Evolutionary conservation across 2,888 invertebrate species (phyloP).

Genomic region (Cerceris rybyensis): DNA sequence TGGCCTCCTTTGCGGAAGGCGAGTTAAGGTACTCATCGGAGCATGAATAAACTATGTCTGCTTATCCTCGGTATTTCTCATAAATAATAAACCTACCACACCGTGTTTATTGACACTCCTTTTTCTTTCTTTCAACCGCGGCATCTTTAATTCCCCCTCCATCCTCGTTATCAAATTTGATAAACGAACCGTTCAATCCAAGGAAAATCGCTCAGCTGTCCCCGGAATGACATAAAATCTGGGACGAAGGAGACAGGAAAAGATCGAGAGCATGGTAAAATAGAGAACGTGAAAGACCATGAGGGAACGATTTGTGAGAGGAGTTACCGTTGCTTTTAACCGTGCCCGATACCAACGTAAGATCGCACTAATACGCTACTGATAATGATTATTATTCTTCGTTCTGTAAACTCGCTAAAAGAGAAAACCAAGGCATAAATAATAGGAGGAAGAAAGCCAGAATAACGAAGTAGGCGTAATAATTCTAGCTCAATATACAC

Average conservation of each 20-base stretch:
- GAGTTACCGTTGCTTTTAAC: constrained; percentile 73
- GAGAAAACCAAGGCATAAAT: constrained; percentile 47
- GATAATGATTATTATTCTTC: constrained; percentile 69
- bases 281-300: too few relatives aligned
- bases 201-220: too few relatives aligned
- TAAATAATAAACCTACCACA: too few relatives aligned
- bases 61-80: too few relatives aligned
- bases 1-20: constrained; percentile 34
- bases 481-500: constrained; percentile 1
- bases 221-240: too few relatives aligned
- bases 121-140: too few relatives aligned
- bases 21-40: constrained; percentile 34
- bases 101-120: too few relatives aligned
- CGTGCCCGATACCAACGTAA: constrained; percentile 68
- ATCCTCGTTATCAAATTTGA: too few relatives aligned
- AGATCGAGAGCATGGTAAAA: too few relatives aligned
- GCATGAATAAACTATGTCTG: constrained; percentile 36
- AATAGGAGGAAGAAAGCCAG: constrained; percentile 5
- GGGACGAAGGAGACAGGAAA: too few relatives aligned
- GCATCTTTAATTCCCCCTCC: too few relatives aligned
- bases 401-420: constrained; percentile 10
- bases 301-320: not conserved
- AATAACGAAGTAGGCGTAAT: constrained; percentile 12
- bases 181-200: too few relatives aligned
- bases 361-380: constrained; percentile 69